Base-by-base conservation (phyloP, 2,888 invertebrate species). In the Eupithecia exiguata region DNA sequence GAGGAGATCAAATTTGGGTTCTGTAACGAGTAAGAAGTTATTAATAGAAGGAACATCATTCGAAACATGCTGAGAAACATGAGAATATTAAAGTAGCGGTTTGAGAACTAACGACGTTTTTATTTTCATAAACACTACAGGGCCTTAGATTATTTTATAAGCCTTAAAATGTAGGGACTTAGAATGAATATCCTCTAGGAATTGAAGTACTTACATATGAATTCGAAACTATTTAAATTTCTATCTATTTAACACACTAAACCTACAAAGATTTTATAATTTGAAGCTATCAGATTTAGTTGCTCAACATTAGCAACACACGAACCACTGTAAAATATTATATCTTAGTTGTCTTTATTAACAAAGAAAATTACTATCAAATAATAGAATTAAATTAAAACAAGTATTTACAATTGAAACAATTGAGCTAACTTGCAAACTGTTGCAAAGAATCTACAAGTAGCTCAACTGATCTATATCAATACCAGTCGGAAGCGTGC, bases 1-100 rank as follows among this genome's bases (percentile, higher is more conserved):
- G 5, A 94, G 93, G 49, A 93, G 77, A 69, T 92, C 89, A 76
- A 94, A 94, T 77, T 91, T 91, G 1, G 93, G 92, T 75, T 92
- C 94, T 94, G 89, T 69, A 91, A 88, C 12, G 30, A 46, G n/a
- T 66, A 66, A 46, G 21, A 53, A 21, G 53, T 49, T 2, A 49
- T n/a, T 21, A 21, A 21, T 21, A 25, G 1, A 25, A 25, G 35
- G 12, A 35, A 35, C 14, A 53, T 12, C 1, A 53, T 21, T 49
- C 10, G 21, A n/a, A 5, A 3, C n/a, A 53, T 21, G 21, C 21
- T 21, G 21, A 53, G 21, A 21, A 49, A 21, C 4, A 63, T 6
- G 1, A 10, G 0, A 18, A 67, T 49, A 70, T 38, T 18, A 73
- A 67, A 67, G 38, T 7, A 1, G 36, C 43, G 12, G 69, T 66